Evolutionary conservation across 2,797 vertebrate species (phyloP), one percentile per base, ranked within the genome.

Genomic region (Simalia tracyae): DNA sequence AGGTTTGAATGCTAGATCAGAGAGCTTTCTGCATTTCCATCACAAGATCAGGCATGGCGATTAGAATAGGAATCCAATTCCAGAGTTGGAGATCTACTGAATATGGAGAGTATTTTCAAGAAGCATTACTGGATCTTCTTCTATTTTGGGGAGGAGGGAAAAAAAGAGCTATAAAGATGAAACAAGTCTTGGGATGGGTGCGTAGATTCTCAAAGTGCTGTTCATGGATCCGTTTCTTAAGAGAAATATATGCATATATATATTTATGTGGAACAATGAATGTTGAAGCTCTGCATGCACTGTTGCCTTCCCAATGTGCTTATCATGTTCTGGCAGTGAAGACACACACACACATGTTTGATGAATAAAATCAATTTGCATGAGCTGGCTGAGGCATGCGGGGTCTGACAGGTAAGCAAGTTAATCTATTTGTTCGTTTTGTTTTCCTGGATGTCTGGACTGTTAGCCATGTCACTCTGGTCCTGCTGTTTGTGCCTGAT

Each of bases 361-460:
- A 95, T 96, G 96, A 96, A 94, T 97, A 96, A 96, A 91, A 97
- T 96, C 95, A 95, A 96, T 96, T 97, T 98, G 97, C 98, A 98
- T 98, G 97, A 97, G 90, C 89, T 98, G 97, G 97, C 97, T 98
- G 97, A 97, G 97, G 98, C 97, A 97, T 98, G 97, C 96, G 97
- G 97, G 97, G 97, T 98, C 97, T 97, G 97, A 98, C 97, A 98
- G 97, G 97, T 98, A 97, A 98, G 97, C 89, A 92, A 96, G 96
- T 95, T 96, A 94, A 92, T 26, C 24, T 87, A 31, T 26, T 10
- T 89, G 66, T 87, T 42, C 6, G 11, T 63, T 42, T 87, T 14
- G 31, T 90, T 96, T 97, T 95, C 46, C 3, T 28, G 31, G n/a
- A n/a, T 0, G 7, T 17, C 64, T 89, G 94, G 96, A 91, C 87